These are phyloP conservation scores for Triplophysa siluroides DNA, from an alignment of 2,113 vertebrate species.

Conservation along the genomic window DNA sequence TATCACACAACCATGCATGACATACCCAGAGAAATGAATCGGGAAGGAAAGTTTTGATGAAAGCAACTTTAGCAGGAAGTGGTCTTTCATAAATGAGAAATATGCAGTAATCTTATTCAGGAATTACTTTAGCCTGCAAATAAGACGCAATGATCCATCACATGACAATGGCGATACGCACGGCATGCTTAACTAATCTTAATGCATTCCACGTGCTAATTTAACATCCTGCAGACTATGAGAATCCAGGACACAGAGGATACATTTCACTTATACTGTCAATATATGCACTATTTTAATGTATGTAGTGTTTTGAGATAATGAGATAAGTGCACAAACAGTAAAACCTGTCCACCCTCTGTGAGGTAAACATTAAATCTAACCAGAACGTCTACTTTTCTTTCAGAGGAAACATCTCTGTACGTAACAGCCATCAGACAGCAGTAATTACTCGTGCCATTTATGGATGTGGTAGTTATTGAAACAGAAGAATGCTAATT, in stretches of 20 bases:
- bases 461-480: not conserved
- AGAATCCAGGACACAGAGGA: not conserved
- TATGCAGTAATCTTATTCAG: constrained; percentile 14
- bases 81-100: constrained; percentile 13
- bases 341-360: not conserved
- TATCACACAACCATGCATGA: not conserved
- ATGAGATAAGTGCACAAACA: not conserved
- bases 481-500: constrained; percentile 17
- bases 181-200: constrained; percentile 3
- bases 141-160: not conserved
- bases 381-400: not conserved
- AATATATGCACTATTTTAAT: not conserved
- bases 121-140: not conserved
- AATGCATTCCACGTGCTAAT: not conserved
- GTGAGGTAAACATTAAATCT: not conserved
- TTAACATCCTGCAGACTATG: not conserved
- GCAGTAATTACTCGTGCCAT: constrained; percentile 1
- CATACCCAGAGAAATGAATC: not conserved
- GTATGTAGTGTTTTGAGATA: not conserved
- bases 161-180: not conserved
- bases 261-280: not conserved
- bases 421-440: not conserved
- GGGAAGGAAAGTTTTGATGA: not conserved
- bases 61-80: not conserved
- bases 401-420: not conserved